These are phyloP conservation scores for Montipora capricornis DNA, from an alignment of 64 coral and sea anemone species.

Conservation along the genomic window DNA sequence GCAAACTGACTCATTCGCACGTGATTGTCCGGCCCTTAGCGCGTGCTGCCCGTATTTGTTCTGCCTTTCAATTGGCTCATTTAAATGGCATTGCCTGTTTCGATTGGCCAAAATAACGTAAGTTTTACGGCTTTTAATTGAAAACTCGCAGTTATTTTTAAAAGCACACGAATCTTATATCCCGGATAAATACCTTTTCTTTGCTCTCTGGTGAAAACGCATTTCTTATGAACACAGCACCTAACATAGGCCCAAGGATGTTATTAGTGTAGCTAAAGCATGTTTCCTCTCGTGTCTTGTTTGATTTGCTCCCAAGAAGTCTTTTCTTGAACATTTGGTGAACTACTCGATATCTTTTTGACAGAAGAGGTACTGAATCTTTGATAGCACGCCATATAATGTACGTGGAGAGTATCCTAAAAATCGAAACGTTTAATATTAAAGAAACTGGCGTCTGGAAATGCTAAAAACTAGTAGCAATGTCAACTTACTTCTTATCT, in stretches of 20 bases:
- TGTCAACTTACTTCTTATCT: conserved; percentile 58
- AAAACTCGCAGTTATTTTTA: too few relatives aligned
- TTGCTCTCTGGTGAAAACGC: conserved; percentile 96
- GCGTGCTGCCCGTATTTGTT: too few relatives aligned
- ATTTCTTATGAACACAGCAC: conserved; percentile 84
- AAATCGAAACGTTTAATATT: background rate
- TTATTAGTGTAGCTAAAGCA: conserved; percentile 95
- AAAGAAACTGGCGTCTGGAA: background rate
- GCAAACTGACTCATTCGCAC: too few relatives aligned
- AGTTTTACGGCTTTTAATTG: too few relatives aligned
- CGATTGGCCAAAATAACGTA: too few relatives aligned
- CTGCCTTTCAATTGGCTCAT: too few relatives aligned
- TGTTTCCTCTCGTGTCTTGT: conserved; percentile 84
- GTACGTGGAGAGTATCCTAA: conserved; percentile 78
- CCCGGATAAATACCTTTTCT: conserved; percentile 77
- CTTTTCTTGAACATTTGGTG: conserved; percentile 66
- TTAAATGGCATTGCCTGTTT: too few relatives aligned
- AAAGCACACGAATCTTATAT: too few relatives aligned
- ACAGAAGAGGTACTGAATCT: conserved; percentile 86
- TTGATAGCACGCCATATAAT: conserved; percentile 95
- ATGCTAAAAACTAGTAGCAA: background rate
- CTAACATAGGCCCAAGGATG: conserved; percentile 84
- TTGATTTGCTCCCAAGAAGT: conserved; percentile 68
- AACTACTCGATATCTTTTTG: conserved; percentile 59
- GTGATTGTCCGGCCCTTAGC: too few relatives aligned